Base-by-base conservation (phyloP, 2,888 invertebrate species). In the Nomada fucata region DNA sequence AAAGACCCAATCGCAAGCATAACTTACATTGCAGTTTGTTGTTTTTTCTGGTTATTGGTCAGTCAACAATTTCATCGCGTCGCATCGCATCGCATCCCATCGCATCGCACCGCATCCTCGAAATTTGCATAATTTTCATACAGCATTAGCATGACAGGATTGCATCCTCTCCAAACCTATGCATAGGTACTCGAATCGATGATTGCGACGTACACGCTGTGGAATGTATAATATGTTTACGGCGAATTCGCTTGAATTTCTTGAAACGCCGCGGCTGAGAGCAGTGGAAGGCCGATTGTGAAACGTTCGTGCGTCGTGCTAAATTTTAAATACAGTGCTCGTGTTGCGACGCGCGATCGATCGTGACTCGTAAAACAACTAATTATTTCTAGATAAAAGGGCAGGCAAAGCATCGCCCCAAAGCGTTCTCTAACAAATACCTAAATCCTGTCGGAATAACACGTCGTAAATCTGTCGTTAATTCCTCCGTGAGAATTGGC, bases 71-170 rank as follows among this genome's bases (percentile, higher is more conserved):
- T 65, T 57, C 74, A 36, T 36, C 36, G 36, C 36, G 77, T 74
- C 61, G 47, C 42, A 26, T 60, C 55, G 76, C 84, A 76, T 77
- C 74, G 26, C 26, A 76, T 77, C 74, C 1, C 26, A 76, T 23
- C 23, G 23, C 23, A 23, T 1, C 61, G 44, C 47, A 26, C 59
- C 55, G 76, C 84, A 76, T 77, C 74, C 77, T 74, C 79, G 76
- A 80, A 79, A 89, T 90, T 90, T 91, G 89, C 91, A 91, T 91
- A 91, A 91, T 91, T 90, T 90, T 91, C 91, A 89, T 90, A 91
- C 91, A 89, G 90, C 89, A 91, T 91, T 86, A 89, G 87, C 64
- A 68, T 61, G 74, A 36, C 36, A 36, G 36, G 36, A 36, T 7
- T 36, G 36, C 36, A 7, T 36, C 36, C 9, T 36, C 36, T 7